Conservation (phyloP, 2,113 vertebrate genomes). For the Prochilodus magdalenae region DNA sequence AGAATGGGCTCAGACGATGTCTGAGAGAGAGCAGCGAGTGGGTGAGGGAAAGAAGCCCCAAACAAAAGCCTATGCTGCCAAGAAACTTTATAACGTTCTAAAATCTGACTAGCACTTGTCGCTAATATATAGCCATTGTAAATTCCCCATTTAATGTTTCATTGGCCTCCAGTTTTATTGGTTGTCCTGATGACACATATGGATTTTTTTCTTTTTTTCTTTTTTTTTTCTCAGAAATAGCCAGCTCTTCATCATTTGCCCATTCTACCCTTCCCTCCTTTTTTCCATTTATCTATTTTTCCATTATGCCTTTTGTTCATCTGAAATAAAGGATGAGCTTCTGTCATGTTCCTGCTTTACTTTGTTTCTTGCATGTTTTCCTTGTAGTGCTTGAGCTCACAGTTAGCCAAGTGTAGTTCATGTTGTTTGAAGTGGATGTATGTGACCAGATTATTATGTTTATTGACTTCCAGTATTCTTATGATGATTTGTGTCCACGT, state of each 20-base stretch:
- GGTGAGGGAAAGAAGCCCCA: slow-evolving; percentile 48
- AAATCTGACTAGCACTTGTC: slow-evolving; percentile 67
- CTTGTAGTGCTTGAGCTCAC: slow-evolving; percentile 2
- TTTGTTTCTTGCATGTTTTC: slow-evolving; percentile 40
- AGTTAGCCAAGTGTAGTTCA: background rate
- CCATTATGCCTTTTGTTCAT: slow-evolving; percentile 15
- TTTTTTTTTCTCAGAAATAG: slow-evolving; percentile 40
- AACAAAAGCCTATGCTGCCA: slow-evolving; percentile 66
- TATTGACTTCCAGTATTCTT: background rate
- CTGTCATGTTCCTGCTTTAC: slow-evolving; percentile 40
- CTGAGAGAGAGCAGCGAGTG: slow-evolving; percentile 29
- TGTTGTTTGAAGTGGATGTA: slow-evolving; percentile 5
- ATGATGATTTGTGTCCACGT: background rate
- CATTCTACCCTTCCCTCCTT: slow-evolving; percentile 37
- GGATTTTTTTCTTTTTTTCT: slow-evolving; percentile 39
- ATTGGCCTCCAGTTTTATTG: slow-evolving; percentile 50
- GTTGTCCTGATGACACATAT: slow-evolving; percentile 56
- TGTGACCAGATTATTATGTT: no score
- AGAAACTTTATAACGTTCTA: slow-evolving; percentile 77
- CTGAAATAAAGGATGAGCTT: slow-evolving; percentile 41
- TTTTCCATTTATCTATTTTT: background rate
- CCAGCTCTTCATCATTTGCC: slow-evolving; percentile 42
- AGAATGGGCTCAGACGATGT: slow-evolving; percentile 42
- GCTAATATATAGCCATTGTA: slow-evolving; percentile 72
- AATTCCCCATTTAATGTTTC: slow-evolving; percentile 71